Conservation (phyloP, 2,888 invertebrate species). For the Drosophila pegasa region DNA sequence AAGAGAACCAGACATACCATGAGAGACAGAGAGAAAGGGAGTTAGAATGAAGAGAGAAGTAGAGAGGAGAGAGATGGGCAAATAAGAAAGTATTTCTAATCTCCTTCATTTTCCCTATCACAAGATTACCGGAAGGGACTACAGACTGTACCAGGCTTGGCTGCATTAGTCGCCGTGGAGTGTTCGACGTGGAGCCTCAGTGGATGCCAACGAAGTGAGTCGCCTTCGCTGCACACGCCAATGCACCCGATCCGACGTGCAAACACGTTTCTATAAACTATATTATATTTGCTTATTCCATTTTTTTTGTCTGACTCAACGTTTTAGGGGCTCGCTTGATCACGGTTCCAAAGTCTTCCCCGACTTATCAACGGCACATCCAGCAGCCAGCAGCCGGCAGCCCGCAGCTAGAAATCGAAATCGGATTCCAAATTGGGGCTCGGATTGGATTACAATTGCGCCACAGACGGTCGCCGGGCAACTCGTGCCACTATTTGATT, state of each 20-base stretch:
- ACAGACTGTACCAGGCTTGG: not conserved
- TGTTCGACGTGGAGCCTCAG: conserved; percentile 12
- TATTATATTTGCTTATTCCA: not conserved
- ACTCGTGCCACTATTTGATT: conserved; percentile 41
- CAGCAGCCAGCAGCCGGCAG: conserved; percentile 9
- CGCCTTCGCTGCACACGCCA: conserved; percentile 22
- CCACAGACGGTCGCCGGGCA: conserved; percentile 6
- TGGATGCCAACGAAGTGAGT: conserved; percentile 29
- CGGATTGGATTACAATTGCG: conserved; percentile 28
- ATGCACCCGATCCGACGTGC: conserved; percentile 13
- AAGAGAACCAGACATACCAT: not conserved
- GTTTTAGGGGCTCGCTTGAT: not conserved
- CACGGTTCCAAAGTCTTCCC: not conserved
- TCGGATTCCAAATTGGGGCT: conserved; percentile 3
- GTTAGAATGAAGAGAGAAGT: not conserved
- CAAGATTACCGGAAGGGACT: not conserved
- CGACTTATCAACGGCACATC: conserved; percentile 1
- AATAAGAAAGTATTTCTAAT: too few relatives aligned
- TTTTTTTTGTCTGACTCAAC: conserved; percentile 27
- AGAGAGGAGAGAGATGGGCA: not conserved
- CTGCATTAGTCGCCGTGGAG: not conserved
- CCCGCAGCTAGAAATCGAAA: conserved; percentile 5
- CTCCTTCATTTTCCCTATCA: too few relatives aligned
- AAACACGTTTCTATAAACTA: conserved; percentile 31
- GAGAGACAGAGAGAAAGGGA: not conserved